These are phyloP conservation scores for Andrena flavipes DNA, from an alignment of 2,888 invertebrate species.

Conservation along the genomic window DNA sequence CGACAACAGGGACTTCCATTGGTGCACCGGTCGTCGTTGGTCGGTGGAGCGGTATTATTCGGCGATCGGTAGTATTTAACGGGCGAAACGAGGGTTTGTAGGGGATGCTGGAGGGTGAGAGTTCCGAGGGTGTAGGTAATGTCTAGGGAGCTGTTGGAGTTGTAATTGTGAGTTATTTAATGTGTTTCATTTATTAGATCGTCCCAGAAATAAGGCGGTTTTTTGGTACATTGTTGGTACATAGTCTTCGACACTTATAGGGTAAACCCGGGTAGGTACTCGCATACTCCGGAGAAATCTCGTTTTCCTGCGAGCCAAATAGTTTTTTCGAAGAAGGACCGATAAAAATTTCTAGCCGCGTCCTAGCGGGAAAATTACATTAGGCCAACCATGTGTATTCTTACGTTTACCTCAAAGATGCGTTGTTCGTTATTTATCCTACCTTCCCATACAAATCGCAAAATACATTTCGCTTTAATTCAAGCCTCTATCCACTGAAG, in stretches of 20 bases:
- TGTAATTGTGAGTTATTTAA: no score
- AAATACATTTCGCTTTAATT: background rate
- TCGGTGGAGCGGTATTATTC: background rate
- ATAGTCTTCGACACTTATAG: no score
- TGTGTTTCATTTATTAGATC: no score
- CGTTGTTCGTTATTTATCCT: background rate
- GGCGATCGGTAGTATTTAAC: background rate
- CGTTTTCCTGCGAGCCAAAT: no score
- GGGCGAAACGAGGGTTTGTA: background rate
- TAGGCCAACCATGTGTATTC: no score
- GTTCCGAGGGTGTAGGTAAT: background rate
- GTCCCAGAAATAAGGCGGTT: no score
- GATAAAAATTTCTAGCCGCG: no score
- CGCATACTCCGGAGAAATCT: no score
- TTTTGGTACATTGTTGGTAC: no score
- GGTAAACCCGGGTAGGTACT: no score
- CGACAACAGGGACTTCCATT: background rate
- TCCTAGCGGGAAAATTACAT: no score
- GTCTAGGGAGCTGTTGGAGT: background rate
- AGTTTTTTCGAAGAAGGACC: no score
- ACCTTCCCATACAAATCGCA: background rate
- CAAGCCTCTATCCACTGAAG: constrained; percentile 66
- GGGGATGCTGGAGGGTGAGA: background rate
- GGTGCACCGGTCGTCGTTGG: background rate
- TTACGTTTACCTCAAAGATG: background rate